Evolutionary conservation across 2,797 vertebrate species (phyloP).

Genomic region (Clarias pachynema): DNA sequence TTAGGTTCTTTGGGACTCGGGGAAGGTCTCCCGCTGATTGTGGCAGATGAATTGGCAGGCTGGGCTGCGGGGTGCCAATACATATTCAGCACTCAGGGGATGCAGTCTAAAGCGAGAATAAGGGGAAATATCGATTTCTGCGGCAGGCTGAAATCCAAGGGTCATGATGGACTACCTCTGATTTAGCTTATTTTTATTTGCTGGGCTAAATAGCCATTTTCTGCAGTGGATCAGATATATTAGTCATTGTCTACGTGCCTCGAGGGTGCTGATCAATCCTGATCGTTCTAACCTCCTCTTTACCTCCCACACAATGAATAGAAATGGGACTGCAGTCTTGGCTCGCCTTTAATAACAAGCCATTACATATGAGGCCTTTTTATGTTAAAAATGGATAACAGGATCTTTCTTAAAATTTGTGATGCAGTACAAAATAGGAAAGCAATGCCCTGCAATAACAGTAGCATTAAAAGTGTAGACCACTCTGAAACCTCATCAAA

Average conservation of each 20-base stretch:
- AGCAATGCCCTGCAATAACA: background rate
- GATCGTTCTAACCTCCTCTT: conserved; percentile 12
- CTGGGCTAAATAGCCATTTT: conserved; percentile 32
- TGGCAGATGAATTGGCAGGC: conserved; percentile 56
- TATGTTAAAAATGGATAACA: background rate
- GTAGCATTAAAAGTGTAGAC: background rate
- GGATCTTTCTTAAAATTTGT: background rate
- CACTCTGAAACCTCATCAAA: background rate
- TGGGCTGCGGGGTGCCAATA: conserved; percentile 42
- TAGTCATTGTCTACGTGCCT: conserved; percentile 14
- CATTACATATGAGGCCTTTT: background rate
- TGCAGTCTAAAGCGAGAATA: conserved; percentile 34
- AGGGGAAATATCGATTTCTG: conserved; percentile 17
- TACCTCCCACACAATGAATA: conserved; percentile 12
- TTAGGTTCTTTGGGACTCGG: conserved; percentile 63
- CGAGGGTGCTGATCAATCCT: conserved; percentile 27
- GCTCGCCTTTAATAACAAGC: conserved; percentile 7
- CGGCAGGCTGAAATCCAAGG: conserved; percentile 22
- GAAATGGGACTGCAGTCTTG: background rate
- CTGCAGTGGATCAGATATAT: conserved; percentile 29
- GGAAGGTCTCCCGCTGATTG: conserved; percentile 55
- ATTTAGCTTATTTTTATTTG: conserved; percentile 25
- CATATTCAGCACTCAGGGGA: conserved; percentile 53
- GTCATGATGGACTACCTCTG: conserved; percentile 29
- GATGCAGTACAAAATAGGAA: background rate